Percentiles rank a stretch among this genome's conserved stretches.
These are phyloP conservation scores for Enteromius unitaeniatus DNA, from an alignment of 2,797 vertebrate genomes.

Conservation along the genomic window DNA sequence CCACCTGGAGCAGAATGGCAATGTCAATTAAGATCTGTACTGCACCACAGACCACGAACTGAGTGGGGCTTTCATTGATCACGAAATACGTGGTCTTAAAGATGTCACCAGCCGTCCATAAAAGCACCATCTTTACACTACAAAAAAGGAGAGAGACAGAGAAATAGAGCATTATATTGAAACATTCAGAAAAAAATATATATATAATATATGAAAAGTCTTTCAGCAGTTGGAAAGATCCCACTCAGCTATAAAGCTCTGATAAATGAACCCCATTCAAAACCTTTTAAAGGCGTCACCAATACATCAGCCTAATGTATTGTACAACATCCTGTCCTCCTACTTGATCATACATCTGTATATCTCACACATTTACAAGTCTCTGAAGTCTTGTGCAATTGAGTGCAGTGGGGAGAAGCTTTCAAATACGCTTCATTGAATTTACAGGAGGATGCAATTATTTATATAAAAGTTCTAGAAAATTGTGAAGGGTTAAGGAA, in stretches of 20 bases:
- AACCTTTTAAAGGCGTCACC: slow-evolving; percentile 20
- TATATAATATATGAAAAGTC: slow-evolving; percentile 2
- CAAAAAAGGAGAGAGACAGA: slow-evolving; percentile 54
- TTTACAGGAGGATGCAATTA: neutral
- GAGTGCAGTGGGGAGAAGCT: neutral
- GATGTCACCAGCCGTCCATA: slow-evolving; percentile 82
- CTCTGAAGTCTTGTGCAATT: neutral
- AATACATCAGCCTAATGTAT: slow-evolving; percentile 36
- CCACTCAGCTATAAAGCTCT: slow-evolving; percentile 21
- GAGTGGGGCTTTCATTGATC: slow-evolving; percentile 78
- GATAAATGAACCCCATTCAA: slow-evolving; percentile 27
- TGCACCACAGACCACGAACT: slow-evolving; percentile 82
- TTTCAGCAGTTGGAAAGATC: neutral
- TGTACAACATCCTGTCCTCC: neutral
- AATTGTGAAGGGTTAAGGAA: neutral
- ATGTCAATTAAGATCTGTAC: slow-evolving; percentile 81
- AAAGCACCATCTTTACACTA: slow-evolving; percentile 86
- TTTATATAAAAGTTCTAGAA: neutral
- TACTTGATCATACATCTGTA: slow-evolving; percentile 19
- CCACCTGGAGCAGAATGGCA: slow-evolving; percentile 82
- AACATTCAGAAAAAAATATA: slow-evolving; percentile 1
- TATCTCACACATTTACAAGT: slow-evolving; percentile 13
- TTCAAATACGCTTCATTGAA: neutral
- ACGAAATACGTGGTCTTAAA: slow-evolving; percentile 86
- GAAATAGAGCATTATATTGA: slow-evolving; percentile 1